A percentile compares a stretch with the other conserved stretches of the same genome.
Evolutionary conservation across 2,113 vertebrate genomes (phyloP).

Genomic region (Sinocyclocheilus anophthalmus): DNA sequence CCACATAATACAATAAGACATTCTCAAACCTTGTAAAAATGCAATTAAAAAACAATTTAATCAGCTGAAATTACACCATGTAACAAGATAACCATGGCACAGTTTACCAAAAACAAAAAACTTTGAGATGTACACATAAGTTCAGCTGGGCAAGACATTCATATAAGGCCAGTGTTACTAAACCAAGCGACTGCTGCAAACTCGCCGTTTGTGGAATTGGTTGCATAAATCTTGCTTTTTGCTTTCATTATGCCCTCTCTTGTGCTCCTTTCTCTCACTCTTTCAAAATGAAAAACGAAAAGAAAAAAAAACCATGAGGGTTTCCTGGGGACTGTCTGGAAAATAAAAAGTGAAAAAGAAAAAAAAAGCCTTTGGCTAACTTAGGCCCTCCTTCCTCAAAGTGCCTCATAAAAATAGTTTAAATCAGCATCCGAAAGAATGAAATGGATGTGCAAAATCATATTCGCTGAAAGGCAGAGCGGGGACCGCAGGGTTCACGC

Average conservation of each 20-base stretch:
- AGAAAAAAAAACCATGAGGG: slow-evolving; percentile 30
- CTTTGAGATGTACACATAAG: neutral
- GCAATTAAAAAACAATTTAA: neutral
- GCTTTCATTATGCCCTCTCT: slow-evolving; percentile 25
- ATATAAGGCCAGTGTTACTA: neutral
- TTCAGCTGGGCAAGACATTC: slow-evolving; percentile 1
- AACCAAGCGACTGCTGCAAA: neutral
- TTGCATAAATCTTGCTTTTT: slow-evolving; percentile 34
- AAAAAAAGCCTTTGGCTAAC: slow-evolving; percentile 42
- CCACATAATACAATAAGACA: neutral
- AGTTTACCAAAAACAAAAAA: neutral
- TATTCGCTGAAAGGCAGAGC: slow-evolving; percentile 38
- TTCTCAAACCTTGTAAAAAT: neutral
- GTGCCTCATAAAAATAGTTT: slow-evolving; percentile 55
- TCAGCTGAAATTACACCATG: neutral
- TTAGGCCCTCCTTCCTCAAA: slow-evolving; percentile 48
- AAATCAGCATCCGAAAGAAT: slow-evolving; percentile 53
- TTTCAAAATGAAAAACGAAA: slow-evolving; percentile 25
- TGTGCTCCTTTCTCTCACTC: neutral
- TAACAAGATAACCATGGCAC: neutral
- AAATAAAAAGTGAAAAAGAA: slow-evolving; percentile 20
- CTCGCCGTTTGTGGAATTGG: neutral
- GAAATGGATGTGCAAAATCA: slow-evolving; percentile 56
- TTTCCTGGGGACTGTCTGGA: slow-evolving; percentile 52
- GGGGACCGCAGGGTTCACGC: slow-evolving; percentile 43